These are phyloP conservation scores for Scolopax mira DNA, from an alignment of 2,113 vertebrate genomes.

Conservation along the genomic window DNA sequence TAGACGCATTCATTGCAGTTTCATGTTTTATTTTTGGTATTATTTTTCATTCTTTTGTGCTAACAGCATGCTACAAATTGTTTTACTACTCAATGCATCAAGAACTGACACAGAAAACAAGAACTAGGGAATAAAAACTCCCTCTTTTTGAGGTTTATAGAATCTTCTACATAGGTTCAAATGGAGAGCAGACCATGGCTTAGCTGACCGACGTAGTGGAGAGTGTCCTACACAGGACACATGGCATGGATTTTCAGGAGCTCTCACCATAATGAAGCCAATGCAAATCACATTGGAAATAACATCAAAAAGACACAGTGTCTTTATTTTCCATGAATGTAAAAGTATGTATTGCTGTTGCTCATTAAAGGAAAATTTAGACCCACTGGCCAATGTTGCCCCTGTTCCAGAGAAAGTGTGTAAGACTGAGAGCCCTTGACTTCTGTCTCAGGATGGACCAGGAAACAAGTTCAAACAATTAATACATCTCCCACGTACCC, in stretches of 20 bases:
- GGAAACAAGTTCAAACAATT: not conserved
- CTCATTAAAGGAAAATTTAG: not conserved
- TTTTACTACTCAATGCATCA: conserved; percentile 54
- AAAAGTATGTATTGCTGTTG: not conserved
- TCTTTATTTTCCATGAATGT: not conserved
- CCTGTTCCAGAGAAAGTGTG: not conserved
- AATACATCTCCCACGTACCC: not conserved
- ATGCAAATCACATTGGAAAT: not conserved
- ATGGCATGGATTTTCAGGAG: not conserved
- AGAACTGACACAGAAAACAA: conserved; percentile 37
- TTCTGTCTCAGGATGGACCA: not conserved
- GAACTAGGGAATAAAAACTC: conserved; percentile 3
- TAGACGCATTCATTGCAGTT: conserved; percentile 36
- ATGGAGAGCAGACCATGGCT: not conserved
- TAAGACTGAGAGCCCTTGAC: not conserved
- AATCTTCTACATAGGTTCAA: not conserved
- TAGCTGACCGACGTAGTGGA: not conserved
- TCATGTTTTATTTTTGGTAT: conserved; percentile 60
- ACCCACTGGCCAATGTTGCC: not conserved
- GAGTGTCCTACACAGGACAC: not conserved
- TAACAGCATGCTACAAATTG: conserved; percentile 51
- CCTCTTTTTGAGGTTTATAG: not conserved
- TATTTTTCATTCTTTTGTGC: conserved; percentile 60
- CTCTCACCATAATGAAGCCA: not conserved
- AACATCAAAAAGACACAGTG: not conserved